Evolutionary conservation across 2,888 invertebrate species (phyloP).

Genomic region (Achlya flavicornis): DNA sequence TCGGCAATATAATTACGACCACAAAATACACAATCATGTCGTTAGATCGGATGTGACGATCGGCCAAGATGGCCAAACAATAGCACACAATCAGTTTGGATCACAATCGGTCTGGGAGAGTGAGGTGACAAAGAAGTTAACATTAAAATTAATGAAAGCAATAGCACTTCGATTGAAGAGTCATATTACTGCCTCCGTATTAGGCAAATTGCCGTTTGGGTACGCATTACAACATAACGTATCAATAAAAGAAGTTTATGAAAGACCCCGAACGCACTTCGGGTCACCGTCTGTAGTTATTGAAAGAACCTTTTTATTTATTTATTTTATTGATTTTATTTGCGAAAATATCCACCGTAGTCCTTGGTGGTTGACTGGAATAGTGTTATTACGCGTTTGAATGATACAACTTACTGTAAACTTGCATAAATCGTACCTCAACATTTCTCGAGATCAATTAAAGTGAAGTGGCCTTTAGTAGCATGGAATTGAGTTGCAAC

Average conservation of each 20-base stretch:
- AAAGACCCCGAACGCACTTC: constrained; percentile 32
- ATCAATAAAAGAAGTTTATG: constrained; percentile 58
- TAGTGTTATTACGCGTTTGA: constrained; percentile 20
- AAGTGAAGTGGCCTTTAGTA: no score
- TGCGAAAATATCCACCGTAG: constrained; percentile 17
- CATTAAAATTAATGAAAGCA: constrained; percentile 25
- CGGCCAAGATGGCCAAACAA: not conserved
- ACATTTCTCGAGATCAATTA: no score
- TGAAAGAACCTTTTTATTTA: constrained; percentile 32
- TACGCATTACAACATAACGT: constrained; percentile 51
- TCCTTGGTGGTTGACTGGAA: not conserved
- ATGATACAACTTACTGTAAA: constrained; percentile 22
- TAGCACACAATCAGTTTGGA: not conserved
- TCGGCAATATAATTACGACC: not conserved
- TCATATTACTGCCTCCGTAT: constrained; percentile 30
- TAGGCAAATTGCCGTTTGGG: constrained; percentile 41
- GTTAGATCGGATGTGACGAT: not conserved
- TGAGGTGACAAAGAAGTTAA: no score
- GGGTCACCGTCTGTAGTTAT: constrained; percentile 37
- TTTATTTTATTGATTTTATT: constrained; percentile 29
- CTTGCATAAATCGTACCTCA: no score
- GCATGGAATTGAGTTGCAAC: no score
- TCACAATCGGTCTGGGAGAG: no score
- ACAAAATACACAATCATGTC: not conserved
- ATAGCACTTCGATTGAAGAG: constrained; percentile 21